phyloP scores from a whole-genome alignment of 2,888 invertebrate genomes.

The Cabera pusaria region DNA sequence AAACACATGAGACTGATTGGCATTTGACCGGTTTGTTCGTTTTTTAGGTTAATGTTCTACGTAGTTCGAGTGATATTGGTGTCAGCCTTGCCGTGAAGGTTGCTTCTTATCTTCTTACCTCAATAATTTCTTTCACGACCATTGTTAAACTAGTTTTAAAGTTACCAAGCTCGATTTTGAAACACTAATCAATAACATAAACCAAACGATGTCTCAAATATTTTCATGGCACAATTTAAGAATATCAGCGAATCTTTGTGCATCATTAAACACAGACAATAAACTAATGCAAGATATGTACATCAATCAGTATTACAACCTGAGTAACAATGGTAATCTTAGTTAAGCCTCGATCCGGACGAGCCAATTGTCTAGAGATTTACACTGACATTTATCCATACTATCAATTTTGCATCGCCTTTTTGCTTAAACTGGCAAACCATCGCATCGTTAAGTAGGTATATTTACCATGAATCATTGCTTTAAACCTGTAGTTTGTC shows the following conservation, averaged over 20 bases:
- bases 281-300: conserved; percentile 1
- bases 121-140: conserved; percentile 33
- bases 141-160: conserved; percentile 37
- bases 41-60: conserved; percentile 47
- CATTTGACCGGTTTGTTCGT: conserved; percentile 37
- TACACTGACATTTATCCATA: conserved; percentile 14
- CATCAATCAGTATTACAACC: conserved; percentile 35
- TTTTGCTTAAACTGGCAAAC: conserved; percentile 7
- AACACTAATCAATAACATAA: too few relatives aligned
- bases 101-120: conserved; percentile 40
- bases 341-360: conserved; percentile 6
- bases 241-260: neutral
- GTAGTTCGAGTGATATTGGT: conserved; percentile 36
- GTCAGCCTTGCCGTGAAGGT: conserved; percentile 47
- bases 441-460: conserved; percentile 13
- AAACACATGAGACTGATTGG: conserved; percentile 14
- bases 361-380: conserved; percentile 11
- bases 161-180: too few relatives aligned
- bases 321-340: conserved; percentile 21
- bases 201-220: too few relatives aligned
- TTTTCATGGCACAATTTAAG: too few relatives aligned
- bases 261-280: neutral
- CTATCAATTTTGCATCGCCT: conserved; percentile 7
- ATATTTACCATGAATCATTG: conserved; percentile 22
- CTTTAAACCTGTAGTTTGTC: conserved; percentile 24